A percentile compares a stretch with the other conserved stretches of the same genome.
Conservation (phyloP, 1,140 invertebrate genomes). For the Bombus superbus region DNA sequence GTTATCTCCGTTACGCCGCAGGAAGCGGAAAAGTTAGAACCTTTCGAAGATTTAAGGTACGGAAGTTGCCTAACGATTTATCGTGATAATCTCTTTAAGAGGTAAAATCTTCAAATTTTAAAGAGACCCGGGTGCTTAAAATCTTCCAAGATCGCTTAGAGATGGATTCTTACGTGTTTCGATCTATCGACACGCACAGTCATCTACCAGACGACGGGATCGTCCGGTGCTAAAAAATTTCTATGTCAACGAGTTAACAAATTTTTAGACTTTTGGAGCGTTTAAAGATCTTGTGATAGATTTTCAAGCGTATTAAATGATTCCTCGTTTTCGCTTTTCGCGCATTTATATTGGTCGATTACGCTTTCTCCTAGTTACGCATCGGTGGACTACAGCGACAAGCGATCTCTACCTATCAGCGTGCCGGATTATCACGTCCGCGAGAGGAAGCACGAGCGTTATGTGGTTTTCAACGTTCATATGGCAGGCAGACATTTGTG, state of each 20-base stretch:
- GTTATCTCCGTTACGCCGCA: constrained; percentile 97
- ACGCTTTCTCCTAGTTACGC: constrained; percentile 86
- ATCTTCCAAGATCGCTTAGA: no score
- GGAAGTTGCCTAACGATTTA: neutral
- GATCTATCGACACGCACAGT: no score
- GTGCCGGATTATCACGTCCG: constrained; percentile 96
- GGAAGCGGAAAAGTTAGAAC: constrained; percentile 84
- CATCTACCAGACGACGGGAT: no score
- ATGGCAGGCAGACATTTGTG: constrained; percentile 99
- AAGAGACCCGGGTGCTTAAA: no score
- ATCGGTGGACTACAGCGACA: constrained; percentile 98
- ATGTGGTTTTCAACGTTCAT: constrained; percentile 99
- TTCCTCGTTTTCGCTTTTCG: neutral
- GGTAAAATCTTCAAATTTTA: no score
- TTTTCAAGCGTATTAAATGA: neutral
- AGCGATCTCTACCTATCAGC: constrained; percentile 98
- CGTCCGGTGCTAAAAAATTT: no score
- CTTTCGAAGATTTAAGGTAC: constrained; percentile 80
- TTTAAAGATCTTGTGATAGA: no score
- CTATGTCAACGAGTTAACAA: no score
- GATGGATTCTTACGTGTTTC: no score
- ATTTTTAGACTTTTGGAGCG: no score
- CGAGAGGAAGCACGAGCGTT: constrained; percentile 93
- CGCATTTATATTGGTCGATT: neutral
- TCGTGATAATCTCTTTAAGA: no score